Base-by-base conservation (phyloP, 2,113 vertebrate species). In the Ochotona curzoniae region DNA sequence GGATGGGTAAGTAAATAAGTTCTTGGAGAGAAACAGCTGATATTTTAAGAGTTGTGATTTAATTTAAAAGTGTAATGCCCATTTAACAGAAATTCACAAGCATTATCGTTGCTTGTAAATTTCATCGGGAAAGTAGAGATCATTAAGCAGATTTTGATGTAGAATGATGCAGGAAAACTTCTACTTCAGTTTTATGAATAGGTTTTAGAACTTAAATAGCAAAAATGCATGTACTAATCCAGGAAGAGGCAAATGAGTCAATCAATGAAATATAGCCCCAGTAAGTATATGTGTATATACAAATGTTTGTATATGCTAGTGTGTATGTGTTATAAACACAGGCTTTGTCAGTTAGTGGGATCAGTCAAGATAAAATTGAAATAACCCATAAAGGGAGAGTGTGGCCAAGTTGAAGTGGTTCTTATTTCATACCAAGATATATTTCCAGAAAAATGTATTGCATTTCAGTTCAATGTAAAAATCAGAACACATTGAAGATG, bases 71-170 rank as follows among this genome's bases (percentile, higher is more conserved):
- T 9, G 1, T 15, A 18, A 38, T 86, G 25, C 49, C 49, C 90
- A 54, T 61, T 70, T 3, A 81, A 66, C 83, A 57, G 25, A 83
- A 61, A 64, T 78, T 51, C 80, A 61, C 83, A 79, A 57, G 57
- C 7, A 21, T 47, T 88, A 13, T 80, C 67, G 7, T 7, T 54
- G 6, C 49, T 92, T 80, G 66, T 76, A 81, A 84, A 81, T 2
- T 92, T 95, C 83, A 69, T 87, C 38, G 88, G 82, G 71, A 83
- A 76, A 93, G 30, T 54, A 83, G 14, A 49, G 61, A 75, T 80
- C 26, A 63, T 71, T 60, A 67, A 73, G 7, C 25, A 90, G 38
- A 64, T 54, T 30, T 75, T 76, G 17, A 66, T 67, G 93, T 54
- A 89, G n/a, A 94, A 67, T 28, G 28, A 14, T n/a, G 11, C 9